These are phyloP conservation scores for Rhodinocichla rosea DNA, from an alignment of 2,113 vertebrate genomes.

Conservation along the genomic window DNA sequence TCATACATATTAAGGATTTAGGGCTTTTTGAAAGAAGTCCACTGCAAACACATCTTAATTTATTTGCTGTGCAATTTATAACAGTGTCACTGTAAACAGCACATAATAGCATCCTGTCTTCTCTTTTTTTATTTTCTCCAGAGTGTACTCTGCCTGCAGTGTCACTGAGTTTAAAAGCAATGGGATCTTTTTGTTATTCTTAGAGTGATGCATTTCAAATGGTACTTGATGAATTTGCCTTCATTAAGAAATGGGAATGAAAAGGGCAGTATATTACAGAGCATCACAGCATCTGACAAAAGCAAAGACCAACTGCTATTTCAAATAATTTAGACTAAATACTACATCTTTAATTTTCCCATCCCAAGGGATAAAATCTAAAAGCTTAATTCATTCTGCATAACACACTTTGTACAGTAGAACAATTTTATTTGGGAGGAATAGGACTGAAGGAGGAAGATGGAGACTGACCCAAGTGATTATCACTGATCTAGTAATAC, in stretches of 20 bases:
- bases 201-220: neutral
- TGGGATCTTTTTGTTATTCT: neutral
- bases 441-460: neutral
- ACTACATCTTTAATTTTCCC: neutral
- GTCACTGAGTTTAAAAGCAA: neutral
- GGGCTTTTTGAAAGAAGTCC: neutral
- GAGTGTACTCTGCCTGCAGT: neutral
- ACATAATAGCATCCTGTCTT: neutral
- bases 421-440: neutral
- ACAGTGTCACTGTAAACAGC: neutral
- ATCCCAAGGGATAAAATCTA: neutral
- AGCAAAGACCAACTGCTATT: neutral
- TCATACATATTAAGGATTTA: neutral
- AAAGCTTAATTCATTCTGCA: neutral
- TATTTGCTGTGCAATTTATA: neutral
- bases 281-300: neutral
- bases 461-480: neutral
- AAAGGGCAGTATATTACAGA: neutral
- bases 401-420: neutral
- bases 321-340: neutral
- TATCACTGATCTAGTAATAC: neutral
- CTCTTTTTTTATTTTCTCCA: neutral
- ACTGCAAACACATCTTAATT: neutral
- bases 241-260: neutral
- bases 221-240: neutral